A percentile compares a stretch with the other conserved stretches of the same genome.
Conservation (phyloP, 2,888 invertebrate genomes). For the Electrophaes corylata region DNA sequence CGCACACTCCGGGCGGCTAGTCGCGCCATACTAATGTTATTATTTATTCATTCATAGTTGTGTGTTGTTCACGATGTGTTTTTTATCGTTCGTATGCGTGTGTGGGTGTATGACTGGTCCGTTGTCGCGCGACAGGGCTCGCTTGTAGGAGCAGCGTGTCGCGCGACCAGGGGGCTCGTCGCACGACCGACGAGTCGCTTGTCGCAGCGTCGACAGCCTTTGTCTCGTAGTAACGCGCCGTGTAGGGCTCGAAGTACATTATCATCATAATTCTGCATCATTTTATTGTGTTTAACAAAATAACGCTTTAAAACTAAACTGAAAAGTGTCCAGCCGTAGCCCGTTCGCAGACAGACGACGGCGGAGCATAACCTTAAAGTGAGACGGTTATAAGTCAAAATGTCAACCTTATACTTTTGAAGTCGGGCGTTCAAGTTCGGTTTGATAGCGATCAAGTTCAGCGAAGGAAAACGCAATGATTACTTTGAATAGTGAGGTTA, state of each 20-base stretch:
- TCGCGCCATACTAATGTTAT: conserved; percentile 30
- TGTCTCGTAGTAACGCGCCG: conserved; percentile 33
- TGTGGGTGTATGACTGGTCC: conserved; percentile 32
- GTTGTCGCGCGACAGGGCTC: not conserved
- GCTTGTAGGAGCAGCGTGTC: too few relatives aligned
- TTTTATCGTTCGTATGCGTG: conserved; percentile 44
- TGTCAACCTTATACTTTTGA: not conserved
- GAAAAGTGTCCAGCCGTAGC: conserved; percentile 18
- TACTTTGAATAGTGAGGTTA: not conserved
- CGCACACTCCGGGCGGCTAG: conserved; percentile 5
- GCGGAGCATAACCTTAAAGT: not conserved
- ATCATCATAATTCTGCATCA: conserved; percentile 23
- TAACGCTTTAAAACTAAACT: conserved; percentile 7
- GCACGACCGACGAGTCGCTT: conserved; percentile 21
- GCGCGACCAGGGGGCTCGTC: conserved; percentile 8
- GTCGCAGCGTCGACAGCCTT: conserved; percentile 37
- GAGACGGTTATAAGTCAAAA: not conserved
- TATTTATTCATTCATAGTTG: conserved; percentile 53
- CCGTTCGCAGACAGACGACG: conserved; percentile 12
- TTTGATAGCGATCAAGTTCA: not conserved
- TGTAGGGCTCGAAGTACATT: conserved; percentile 25
- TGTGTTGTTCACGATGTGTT: conserved; percentile 52
- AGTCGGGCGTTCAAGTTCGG: not conserved
- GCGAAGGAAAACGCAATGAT: not conserved
- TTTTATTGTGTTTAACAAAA: conserved; percentile 12